Conservation (phyloP, 2,888 invertebrate species). For the Parasteatoda lunata region DNA sequence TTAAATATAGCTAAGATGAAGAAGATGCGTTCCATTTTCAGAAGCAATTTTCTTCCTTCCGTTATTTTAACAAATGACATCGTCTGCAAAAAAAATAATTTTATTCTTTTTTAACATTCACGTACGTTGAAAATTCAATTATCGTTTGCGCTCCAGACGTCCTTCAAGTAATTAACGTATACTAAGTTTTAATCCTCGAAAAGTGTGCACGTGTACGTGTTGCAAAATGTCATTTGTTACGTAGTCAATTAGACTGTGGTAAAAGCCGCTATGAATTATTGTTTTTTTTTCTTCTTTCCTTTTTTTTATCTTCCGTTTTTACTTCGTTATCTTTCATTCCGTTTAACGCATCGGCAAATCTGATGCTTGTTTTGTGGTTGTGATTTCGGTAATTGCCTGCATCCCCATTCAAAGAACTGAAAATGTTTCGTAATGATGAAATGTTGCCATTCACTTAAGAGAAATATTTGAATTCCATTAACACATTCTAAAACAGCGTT, state of each 20-base stretch:
- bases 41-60: slow-evolving; percentile 1
- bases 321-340: slow-evolving; percentile 3
- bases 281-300: slow-evolving; percentile 25
- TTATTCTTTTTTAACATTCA: slow-evolving; percentile 16
- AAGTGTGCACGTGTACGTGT: slow-evolving; percentile 12
- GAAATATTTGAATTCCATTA: not conserved
- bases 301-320: not conserved
- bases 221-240: slow-evolving; percentile 44
- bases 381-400: not conserved
- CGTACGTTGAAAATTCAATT: slow-evolving; percentile 44
- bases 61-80: slow-evolving; percentile 3
- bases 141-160: slow-evolving; percentile 42
- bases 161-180: slow-evolving; percentile 49
- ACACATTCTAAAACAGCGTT: not conserved
- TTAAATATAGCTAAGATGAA: not conserved
- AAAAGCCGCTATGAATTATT: slow-evolving; percentile 43
- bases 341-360: not conserved
- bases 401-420: not conserved
- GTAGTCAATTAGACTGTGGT: slow-evolving; percentile 48
- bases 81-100: slow-evolving; percentile 8
- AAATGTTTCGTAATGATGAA: not conserved
- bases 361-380: not conserved
- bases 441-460: not conserved
- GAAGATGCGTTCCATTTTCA: slow-evolving; percentile 1
- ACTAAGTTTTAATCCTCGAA: slow-evolving; percentile 44